Evolutionary conservation across 2,113 vertebrate species (phyloP), one percentile per base, ranked within the genome.

Genomic region (Cricetomys ansorgei): DNA sequence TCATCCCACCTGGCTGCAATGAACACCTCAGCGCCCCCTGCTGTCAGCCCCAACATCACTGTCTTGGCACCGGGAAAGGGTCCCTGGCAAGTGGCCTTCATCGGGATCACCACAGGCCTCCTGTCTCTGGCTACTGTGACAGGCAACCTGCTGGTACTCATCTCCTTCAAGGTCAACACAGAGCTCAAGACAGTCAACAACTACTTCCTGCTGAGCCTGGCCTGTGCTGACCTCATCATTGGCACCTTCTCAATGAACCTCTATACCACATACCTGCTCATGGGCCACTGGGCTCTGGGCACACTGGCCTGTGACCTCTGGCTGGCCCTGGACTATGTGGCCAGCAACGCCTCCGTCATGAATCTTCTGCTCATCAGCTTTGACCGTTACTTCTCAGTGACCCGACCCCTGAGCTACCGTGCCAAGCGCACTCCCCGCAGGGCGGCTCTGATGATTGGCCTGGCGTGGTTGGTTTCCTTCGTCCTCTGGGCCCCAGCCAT

Each of bases 281-380:
- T 98, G 98, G 98, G 98, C 37, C 98, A 94, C 69, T 99, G 99
- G 99, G 98, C 98, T 1, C 96, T 99, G 73, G 99, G 99, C 72
- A 98, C 96, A 1, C 81, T 98, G 59, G 98, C 98, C 92, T 99
- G 99, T 1, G 99, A 99, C 94, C 96, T 99, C 86, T 99, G 99
- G 99, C 95, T 99, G 94, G 98, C 98, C 48, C 96, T 99, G 81
- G 99, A 99, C 97, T 99, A 99, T 2, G 99, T 99, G 73, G 98
- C 98, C 72, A 99, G 99, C 98, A 99, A 99, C 0, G 99, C 99
- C 21, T 99, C 99, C 0, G 98, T 99, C 94, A 99, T 99, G 99
- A 99, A 99, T 96, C 98, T 99, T 48, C 97, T 99, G 87, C 98
- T 99, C 69, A 99, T 99, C 97, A 99, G 99, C 93, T 99, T 99